A percentile compares a stretch with the other conserved stretches of the same genome.
These are phyloP conservation scores for Nomada goodeniana DNA, from an alignment of 2,888 invertebrate genomes.

Conservation along the genomic window DNA sequence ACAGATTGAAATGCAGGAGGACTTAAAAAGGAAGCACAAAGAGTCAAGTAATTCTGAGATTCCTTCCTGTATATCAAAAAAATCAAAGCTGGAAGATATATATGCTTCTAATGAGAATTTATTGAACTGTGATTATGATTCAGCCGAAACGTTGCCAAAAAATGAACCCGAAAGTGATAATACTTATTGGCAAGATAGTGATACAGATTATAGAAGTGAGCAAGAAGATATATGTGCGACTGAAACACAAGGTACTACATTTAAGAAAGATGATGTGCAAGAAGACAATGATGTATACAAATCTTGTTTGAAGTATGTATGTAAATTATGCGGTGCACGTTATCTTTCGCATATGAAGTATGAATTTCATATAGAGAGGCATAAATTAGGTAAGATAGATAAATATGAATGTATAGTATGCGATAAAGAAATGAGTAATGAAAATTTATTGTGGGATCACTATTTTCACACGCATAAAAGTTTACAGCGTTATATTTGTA, in stretches of 20 bases:
- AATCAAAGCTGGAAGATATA: constrained; percentile 29
- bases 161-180: constrained; percentile 39
- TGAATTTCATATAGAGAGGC: constrained; percentile 72
- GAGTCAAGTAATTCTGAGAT: constrained; percentile 17
- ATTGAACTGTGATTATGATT: constrained; percentile 17
- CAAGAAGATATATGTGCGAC: constrained; percentile 1
- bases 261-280: constrained; percentile 14
- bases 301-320: constrained; percentile 55
- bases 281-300: constrained; percentile 49
- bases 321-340: constrained; percentile 64
- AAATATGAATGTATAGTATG: constrained; percentile 66
- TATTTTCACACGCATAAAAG: constrained; percentile 67
- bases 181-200: constrained; percentile 16
- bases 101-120: constrained; percentile 24
- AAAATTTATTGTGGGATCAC: constrained; percentile 70
- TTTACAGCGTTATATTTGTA: constrained; percentile 56
- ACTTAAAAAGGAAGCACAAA: constrained; percentile 31
- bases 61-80: constrained; percentile 21
- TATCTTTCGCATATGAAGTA: constrained; percentile 66
- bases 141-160: constrained; percentile 20
- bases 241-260: constrained; percentile 14
- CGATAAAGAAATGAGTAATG: constrained; percentile 63
- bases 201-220: constrained; percentile 36
- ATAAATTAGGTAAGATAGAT: constrained; percentile 59
- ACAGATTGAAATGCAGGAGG: background rate